Evolutionary conservation across 2,113 vertebrate species (phyloP), one percentile per base, ranked within the genome.

Genomic region (Bos javanicus): DNA sequence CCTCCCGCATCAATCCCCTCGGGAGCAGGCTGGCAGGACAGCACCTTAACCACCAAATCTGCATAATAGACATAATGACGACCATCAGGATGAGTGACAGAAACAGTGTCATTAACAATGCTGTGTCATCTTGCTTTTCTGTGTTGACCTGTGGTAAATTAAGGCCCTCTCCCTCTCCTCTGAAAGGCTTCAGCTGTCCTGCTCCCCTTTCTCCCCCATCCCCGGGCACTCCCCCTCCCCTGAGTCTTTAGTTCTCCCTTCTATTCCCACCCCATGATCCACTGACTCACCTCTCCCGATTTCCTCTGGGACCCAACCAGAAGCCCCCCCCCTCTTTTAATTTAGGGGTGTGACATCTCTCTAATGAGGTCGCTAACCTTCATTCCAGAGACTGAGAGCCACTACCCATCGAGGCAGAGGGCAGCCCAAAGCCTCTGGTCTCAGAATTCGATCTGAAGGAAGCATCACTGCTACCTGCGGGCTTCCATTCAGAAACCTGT

Each of bases 91-190:
- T 43, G 95, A 97, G 36, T 82, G 88, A 92, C 96, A 96, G 76
- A 81, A 94, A 94, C 74, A 81, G 94, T 94, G 56, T 96, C 92
- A 95, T 98, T 96, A 96, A 93, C 93, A 59, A 56, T 81, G 92
- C 83, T 78, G 84, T 56, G 21, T 87, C 93, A 96, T 56, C 92
- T 71, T 82, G 48, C 76, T 67, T 94, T 96, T 95, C 82, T 96
- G 97, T 67, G 64, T 94, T 94, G 78, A 81, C 86, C 59, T 62
- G 7, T 80, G 85, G 86, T 82, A 71, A 91, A 93, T 92, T 39
- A 89, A 95, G 81, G 56, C 87, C 88, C n/a, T 93, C 80, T 91
- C 71, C 82, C 90, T 23, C 26, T 84, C 62, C 85, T 48, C 30
- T 87, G 92, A 93, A 94, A 96, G 92, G 84, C 83, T 48, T 91